Evolutionary conservation across 2,113 vertebrate genomes (phyloP), one percentile per base, ranked within the genome.

Genomic region (Rhinoderma darwinii): DNA sequence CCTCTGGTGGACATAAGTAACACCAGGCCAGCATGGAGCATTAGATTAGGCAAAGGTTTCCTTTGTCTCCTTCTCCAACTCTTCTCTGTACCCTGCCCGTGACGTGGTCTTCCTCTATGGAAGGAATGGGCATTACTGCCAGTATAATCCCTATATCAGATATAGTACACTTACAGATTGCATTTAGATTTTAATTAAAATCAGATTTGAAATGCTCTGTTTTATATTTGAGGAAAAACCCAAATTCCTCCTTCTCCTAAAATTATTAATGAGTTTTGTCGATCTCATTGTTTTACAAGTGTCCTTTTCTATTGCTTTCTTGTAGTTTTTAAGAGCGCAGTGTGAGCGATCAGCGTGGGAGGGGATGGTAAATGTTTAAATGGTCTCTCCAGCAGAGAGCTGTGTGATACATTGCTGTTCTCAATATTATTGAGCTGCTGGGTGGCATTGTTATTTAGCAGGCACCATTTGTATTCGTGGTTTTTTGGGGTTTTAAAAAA

Each of bases 211-310:
- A 39, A 25, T 3, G 68, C 10, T 39, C 20, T 8, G 20, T 54
- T 35, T 78, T 54, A 78, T 78, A 9, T 35, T 22, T 22, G 47
- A 32, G 95, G 94, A 92, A 90, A 92, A 93, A 93, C 94, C 92
- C 92, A 94, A 91, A 89, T 92, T 61, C 88, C 88, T 89, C 88
- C n/a, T n/a, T n/a, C 87, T 92, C 89, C 88, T 93, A 92, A 93
- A 94, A 92, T 95, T 94, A 94, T 94, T 94, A 94, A 93, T 92
- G 94, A 92, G 89, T 90, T 93, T n/a, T 94, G 93, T 93, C 92
- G 92, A 88, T 88, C 89, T 84, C 89, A 73, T 63, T 90, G 90
- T 85, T 77, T 75, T 54, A 75, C 37, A 51, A 66, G 68, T 66
- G 79, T 74, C 66, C 70, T 72, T 75, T 78, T 73, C 56, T 79